phyloP scores from a whole-genome alignment of 1,140 invertebrate species.

The Philotrypesis tridentata region DNA sequence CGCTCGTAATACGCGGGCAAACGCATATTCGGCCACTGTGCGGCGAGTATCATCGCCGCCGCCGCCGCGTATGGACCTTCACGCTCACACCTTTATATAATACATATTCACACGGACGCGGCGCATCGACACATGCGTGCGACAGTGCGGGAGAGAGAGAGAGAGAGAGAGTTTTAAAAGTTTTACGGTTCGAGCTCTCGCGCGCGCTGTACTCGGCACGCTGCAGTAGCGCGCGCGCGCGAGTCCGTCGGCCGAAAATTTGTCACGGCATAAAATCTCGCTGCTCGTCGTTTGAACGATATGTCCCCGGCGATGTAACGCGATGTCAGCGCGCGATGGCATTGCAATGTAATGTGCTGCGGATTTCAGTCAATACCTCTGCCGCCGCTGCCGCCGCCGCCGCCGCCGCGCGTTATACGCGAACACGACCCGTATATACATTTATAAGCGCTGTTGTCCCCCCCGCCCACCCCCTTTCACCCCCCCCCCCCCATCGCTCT shows the following conservation, averaged over 20 bases:
- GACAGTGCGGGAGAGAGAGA: neutral
- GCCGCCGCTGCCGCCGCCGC: conserved; percentile 53
- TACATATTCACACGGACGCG: neutral
- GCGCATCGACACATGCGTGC: neutral
- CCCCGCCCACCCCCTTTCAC: neutral
- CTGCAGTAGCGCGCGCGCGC: neutral
- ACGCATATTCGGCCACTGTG: neutral
- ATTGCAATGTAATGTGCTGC: conserved; percentile 62
- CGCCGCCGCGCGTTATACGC: conserved; percentile 27
- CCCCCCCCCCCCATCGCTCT: neutral
- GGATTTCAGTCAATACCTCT: conserved; percentile 60
- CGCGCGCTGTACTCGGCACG: too few species aligned
- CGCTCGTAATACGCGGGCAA: conserved; percentile 5
- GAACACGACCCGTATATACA: neutral
- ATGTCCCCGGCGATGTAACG: conserved; percentile 43
- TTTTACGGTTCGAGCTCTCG: conserved; percentile 26
- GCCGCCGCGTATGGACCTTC: neutral
- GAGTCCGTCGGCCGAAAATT: conserved; percentile 36
- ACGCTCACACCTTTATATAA: neutral
- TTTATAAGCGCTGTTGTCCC: neutral
- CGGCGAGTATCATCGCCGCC: neutral
- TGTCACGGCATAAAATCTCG: conserved; percentile 50
- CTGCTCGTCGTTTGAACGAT: conserved; percentile 41
- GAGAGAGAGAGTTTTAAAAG: conserved; percentile 38
- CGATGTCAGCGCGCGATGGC: conserved; percentile 51